Conservation (phyloP, 2,888 invertebrate genomes). For the Timandra comae region DNA sequence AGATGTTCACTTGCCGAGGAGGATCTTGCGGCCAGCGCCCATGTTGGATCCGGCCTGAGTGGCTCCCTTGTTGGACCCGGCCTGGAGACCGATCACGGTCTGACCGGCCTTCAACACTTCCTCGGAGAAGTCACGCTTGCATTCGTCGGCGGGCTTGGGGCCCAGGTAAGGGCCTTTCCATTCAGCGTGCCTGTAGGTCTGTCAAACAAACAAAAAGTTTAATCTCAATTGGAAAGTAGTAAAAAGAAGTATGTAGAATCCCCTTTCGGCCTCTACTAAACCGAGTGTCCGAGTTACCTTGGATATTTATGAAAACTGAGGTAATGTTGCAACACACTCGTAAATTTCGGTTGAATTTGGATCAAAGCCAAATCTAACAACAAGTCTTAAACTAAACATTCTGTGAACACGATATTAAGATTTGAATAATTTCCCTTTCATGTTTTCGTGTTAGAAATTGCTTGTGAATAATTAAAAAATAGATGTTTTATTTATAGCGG, state of each 20-base stretch:
- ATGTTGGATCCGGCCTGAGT: slow-evolving; percentile 93
- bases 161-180: slow-evolving; percentile 93
- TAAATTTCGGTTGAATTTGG: slow-evolving; percentile 63
- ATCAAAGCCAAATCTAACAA: slow-evolving; percentile 52
- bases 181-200: slow-evolving; percentile 91
- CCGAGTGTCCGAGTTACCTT: slow-evolving; percentile 45
- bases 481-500: too few relatives aligned
- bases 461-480: too few relatives aligned
- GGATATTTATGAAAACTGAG: slow-evolving; percentile 71
- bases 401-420: slow-evolving; percentile 50
- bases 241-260: slow-evolving; percentile 5
- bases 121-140: slow-evolving; percentile 95
- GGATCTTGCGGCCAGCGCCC: slow-evolving; percentile 92
- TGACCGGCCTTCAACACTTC: slow-evolving; percentile 93
- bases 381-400: slow-evolving; percentile 52
- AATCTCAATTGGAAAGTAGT: not conserved
- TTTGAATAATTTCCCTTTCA: slow-evolving; percentile 29
- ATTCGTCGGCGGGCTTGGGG: slow-evolving; percentile 95
- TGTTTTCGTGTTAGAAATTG: slow-evolving; percentile 3
- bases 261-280: slow-evolving; percentile 39
- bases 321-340: slow-evolving; percentile 65
- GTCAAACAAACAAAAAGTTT: slow-evolving; percentile 26
- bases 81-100: slow-evolving; percentile 94
- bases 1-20: slow-evolving; percentile 87
- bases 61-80: slow-evolving; percentile 97